Conservation (phyloP, 2,888 invertebrate genomes). For the Cataglyphis albicans region DNA sequence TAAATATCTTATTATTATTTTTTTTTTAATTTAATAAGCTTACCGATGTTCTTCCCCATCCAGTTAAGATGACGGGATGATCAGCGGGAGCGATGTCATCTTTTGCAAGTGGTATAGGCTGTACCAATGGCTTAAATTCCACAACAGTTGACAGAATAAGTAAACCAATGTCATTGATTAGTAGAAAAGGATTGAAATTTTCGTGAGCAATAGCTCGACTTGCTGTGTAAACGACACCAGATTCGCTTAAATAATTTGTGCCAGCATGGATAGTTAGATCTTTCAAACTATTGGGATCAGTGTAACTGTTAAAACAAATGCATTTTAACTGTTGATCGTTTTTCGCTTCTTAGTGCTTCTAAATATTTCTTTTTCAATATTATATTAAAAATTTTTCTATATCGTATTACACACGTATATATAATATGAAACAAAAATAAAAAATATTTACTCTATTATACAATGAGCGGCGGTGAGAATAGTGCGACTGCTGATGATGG, state of each 20-base stretch:
- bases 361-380: neutral
- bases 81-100: constrained; percentile 59
- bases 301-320: neutral
- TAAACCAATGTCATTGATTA: constrained; percentile 78
- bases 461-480: constrained; percentile 88
- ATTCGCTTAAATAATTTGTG: constrained; percentile 52
- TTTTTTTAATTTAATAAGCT: constrained; percentile 22
- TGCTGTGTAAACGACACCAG: constrained; percentile 50
- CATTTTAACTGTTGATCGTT: neutral
- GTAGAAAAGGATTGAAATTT: constrained; percentile 31
- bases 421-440: neutral
- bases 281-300: fast-evolving
- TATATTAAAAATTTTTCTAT: neutral
- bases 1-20: constrained; percentile 26
- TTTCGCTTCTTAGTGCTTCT: neutral
- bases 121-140: constrained; percentile 69
- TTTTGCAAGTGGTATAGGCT: constrained; percentile 71
- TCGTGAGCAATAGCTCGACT: constrained; percentile 57
- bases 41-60: constrained; percentile 79
- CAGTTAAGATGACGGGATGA: constrained; percentile 70
- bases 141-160: constrained; percentile 73
- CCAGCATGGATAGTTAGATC: constrained; percentile 55
- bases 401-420: neutral
- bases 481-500: constrained; percentile 87
- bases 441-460: constrained; percentile 84